Evolutionary conservation across 2,797 vertebrate species (phyloP).

Genomic region (Myiothlypis chrysogaster): DNA sequence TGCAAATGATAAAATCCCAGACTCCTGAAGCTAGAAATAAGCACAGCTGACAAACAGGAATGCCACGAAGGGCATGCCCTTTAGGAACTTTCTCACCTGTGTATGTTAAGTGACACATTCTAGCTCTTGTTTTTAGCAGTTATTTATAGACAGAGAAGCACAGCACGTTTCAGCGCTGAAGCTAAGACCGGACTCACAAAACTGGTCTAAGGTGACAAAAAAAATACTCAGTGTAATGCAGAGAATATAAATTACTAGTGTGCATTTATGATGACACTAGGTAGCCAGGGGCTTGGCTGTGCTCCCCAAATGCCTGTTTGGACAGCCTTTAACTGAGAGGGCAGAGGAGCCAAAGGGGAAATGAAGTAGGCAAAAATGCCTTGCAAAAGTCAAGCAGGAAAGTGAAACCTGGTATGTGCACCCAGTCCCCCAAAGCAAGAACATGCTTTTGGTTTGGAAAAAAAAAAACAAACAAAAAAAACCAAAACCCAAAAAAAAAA

Average conservation of each 20-base stretch:
- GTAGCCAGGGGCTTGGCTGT: neutral
- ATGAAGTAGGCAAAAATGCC: neutral
- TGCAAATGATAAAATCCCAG: neutral
- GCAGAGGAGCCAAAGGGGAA: neutral
- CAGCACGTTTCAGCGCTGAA: neutral
- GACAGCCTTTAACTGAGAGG: neutral
- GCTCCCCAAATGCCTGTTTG: rapidly evolving
- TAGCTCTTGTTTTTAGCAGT: neutral
- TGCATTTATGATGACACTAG: neutral
- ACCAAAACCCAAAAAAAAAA: neutral
- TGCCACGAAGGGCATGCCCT: neutral
- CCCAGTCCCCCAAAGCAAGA: neutral
- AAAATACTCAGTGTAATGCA: neutral
- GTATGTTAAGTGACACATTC: neutral
- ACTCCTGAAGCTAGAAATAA: neutral
- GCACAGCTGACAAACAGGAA: neutral
- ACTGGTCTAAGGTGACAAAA: neutral
- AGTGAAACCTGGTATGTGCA: neutral
- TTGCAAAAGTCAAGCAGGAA: neutral
- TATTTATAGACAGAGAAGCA: neutral
- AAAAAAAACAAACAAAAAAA: neutral
- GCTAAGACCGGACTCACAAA: neutral
- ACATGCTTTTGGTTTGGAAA: neutral
- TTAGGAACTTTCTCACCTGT: neutral
- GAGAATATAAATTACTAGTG: neutral